Base-by-base conservation (phyloP, 2,888 invertebrate species). In the Timema podura region DNA sequence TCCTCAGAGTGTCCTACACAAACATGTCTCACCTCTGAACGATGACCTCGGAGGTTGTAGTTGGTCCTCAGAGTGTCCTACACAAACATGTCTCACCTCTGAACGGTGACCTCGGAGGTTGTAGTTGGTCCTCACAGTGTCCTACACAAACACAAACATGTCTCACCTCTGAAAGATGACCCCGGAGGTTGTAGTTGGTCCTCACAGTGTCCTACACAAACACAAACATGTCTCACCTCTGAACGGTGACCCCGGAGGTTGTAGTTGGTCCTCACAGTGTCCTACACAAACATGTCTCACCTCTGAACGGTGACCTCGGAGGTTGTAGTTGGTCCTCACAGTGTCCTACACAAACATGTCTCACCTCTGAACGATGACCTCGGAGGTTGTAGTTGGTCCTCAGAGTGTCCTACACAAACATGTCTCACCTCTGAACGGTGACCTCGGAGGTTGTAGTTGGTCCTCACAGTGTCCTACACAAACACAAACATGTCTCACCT, bases 371-470 rank as follows among this genome's bases (percentile, higher is more conserved):
- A 80, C 97, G 88, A 82, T 98, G 98, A 65, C 98, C 98, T 74
- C 98, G 88, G 73, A 98, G 86, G 83, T 98, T 98, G 84, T 97
- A 98, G 84, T 98, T 98, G 76, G 96, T 95, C 76, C 97, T 87
- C 69, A 91, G 84, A 5, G 97, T n/a, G n/a, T n/a, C n/a, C n/a
- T n/a, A n/a, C 30, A 30, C 30, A 30, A 30, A 30, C 30, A 30
- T 3, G 30, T 30, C 87, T 87, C 83, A 96, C 97, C 85, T 97
- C 96, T 75, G 96, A 94, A 80, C 97, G 88, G 82, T 98, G 98
- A 65, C 98, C 98, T 74, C 98, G 88, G 73, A 98, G 86, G 83
- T 98, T 98, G 84, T 97, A 98, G 84, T 98, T 98, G 76, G 96
- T 95, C 76, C 97, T 87, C 69, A 91, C n/a, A n/a, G n/a, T n/a